Evolutionary conservation across 1,140 invertebrate genomes (phyloP), one percentile per base, ranked within the genome.

Genomic region (Argopecten irradians): DNA sequence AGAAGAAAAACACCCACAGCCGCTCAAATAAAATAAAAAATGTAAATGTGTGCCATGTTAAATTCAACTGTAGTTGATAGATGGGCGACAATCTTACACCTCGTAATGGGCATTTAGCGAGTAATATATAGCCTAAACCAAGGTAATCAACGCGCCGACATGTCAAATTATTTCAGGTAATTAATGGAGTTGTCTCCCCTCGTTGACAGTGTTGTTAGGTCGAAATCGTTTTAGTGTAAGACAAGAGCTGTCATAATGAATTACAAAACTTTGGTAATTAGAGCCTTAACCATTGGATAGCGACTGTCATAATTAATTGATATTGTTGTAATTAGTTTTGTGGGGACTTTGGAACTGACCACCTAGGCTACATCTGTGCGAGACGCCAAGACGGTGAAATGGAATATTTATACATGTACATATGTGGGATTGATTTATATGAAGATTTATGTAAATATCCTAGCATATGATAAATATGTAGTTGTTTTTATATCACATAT

Each of bases 21-120:
- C 55, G 55, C 22, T 71, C 55, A n/a, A 28, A 71, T 19, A 46
- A n/a, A n/a, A n/a, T n/a, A 8, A 46, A 46, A 46, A 46, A 46
- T 19, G 7, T 28, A 71, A n/a, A 46, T 46, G n/a, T 71, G n/a
- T 71, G 55, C n/a, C 55, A 71, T n/a, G 22, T 71, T 71, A 71
- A 71, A 71, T 71, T 71, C n/a, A 71, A 71, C n/a, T 71, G 55
- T n/a, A n/a, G 55, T 46, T 71, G 55, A 71, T 71, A 28, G n/a
- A 71, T 71, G 55, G 0, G 55, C 55, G 55, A 71, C 55, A 71
- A 71, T 16, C 55, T 71, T 71, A 71, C 55, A 71, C 55, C 55
- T 71, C 55, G 1, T 71, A 71, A 71, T 71, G 55, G 55, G 1
- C 55, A 71, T 71, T 71, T 71, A 71, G n/a, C 55, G 28, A 16